Percentiles rank a stretch among this genome's conserved stretches.
These are phyloP conservation scores for Labrus mixtus DNA, from an alignment of 2,113 vertebrate species.

Conservation along the genomic window DNA sequence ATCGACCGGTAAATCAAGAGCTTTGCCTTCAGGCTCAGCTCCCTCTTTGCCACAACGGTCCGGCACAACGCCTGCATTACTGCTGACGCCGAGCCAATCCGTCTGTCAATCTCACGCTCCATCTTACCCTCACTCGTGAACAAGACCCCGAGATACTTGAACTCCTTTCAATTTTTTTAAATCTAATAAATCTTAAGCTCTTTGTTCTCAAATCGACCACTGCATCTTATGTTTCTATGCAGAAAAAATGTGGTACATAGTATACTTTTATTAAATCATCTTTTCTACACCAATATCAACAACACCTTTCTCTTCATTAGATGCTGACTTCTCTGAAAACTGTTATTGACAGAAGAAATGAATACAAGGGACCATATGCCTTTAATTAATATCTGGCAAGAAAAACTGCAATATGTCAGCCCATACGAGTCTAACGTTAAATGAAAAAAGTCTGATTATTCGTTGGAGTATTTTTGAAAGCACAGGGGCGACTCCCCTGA, in stretches of 20 bases:
- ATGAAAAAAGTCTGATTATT: conserved; percentile 16
- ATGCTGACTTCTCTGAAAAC: background rate
- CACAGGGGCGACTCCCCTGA: conserved; percentile 1
- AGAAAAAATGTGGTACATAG: background rate
- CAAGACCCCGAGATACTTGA: no score
- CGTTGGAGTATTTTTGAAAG: conserved; percentile 26
- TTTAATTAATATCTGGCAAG: conserved; percentile 12
- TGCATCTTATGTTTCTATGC: background rate
- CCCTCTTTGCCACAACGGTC: no score
- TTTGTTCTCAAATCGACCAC: background rate
- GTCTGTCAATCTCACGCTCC: no score
- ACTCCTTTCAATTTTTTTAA: no score
- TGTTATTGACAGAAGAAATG: background rate
- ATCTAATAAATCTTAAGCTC: background rate
- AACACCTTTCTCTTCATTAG: conserved; percentile 15
- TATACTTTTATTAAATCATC: background rate
- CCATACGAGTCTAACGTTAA: conserved; percentile 5
- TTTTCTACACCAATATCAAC: background rate
- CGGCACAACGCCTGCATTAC: no score
- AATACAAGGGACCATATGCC: background rate
- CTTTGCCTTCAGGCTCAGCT: no score
- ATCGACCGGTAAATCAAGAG: no score
- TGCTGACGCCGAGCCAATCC: no score
- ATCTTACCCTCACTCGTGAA: no score
- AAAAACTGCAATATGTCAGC: conserved; percentile 13